Percentiles rank a stretch among this genome's conserved stretches.
Conservation (phyloP, 2,888 invertebrate genomes). For the Heliconius aoede region DNA sequence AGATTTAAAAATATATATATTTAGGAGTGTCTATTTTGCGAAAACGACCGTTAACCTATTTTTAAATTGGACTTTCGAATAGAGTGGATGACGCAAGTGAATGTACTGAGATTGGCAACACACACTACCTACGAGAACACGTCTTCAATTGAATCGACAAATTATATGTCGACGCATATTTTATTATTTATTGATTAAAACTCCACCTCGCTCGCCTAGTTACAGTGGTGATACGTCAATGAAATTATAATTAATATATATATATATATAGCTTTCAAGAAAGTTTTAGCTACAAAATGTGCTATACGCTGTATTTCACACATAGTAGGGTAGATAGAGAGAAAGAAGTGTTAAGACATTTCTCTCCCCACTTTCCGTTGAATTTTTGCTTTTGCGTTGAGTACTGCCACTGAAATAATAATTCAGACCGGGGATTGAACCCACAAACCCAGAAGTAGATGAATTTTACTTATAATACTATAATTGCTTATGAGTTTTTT, state of each 20-base stretch:
- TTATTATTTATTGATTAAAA: slow-evolving; percentile 10
- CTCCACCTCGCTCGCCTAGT: neutral
- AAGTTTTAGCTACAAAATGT: too few species aligned
- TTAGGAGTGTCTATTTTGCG: slow-evolving; percentile 63
- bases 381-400: too few species aligned
- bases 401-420: too few species aligned
- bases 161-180: slow-evolving; percentile 29
- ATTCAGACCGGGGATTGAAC: too few species aligned
- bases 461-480: neutral
- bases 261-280: too few species aligned
- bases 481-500: neutral
- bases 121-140: slow-evolving; percentile 43
- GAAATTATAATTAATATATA: slow-evolving; percentile 3
- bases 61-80: slow-evolving; percentile 75
- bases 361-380: too few species aligned
- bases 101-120: slow-evolving; percentile 66
- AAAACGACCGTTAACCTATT: slow-evolving; percentile 75
- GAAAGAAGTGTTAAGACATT: too few species aligned
- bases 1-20: slow-evolving; percentile 61
- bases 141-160: slow-evolving; percentile 39
- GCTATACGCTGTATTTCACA: too few species aligned
- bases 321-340: too few species aligned
- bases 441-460: neutral
- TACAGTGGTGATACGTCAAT: slow-evolving; percentile 4
- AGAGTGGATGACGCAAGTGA: slow-evolving; percentile 67